Evolutionary conservation across 35 echinoderm and acorn worm genomes (phyloP).

Genomic region (Chiridota heheva): DNA sequence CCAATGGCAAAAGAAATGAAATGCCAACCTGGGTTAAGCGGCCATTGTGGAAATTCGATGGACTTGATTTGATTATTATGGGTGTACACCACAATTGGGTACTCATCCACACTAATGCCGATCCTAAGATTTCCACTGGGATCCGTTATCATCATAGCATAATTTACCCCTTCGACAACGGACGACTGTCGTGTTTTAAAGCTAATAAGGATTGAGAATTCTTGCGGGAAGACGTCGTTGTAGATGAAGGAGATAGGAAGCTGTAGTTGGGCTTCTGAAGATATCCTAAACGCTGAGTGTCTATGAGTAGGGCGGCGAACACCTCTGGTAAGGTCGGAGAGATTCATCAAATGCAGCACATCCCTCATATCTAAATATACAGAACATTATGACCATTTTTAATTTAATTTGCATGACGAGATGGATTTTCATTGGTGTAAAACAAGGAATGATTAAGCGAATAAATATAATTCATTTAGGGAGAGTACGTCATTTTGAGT

Average conservation of each 20-base stretch:
- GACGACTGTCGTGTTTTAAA: constrained; percentile 35
- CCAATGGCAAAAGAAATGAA: constrained; percentile 61
- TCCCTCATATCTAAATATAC: constrained; percentile 60
- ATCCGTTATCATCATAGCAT: constrained; percentile 49
- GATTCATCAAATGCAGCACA: constrained; percentile 18
- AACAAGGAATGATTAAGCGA: too few species aligned
- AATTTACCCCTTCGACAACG: constrained; percentile 11
- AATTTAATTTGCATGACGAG: too few species aligned
- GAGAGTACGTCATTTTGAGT: too few species aligned
- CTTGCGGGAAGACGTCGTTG: constrained; percentile 34
- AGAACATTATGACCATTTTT: too few species aligned
- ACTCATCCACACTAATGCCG: constrained; percentile 37
- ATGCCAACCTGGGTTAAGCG: constrained; percentile 57
- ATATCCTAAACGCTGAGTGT: constrained; percentile 21
- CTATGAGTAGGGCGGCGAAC: constrained; percentile 34
- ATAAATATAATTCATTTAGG: too few species aligned
- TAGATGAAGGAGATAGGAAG: constrained; percentile 40
- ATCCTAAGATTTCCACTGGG: constrained; percentile 32
- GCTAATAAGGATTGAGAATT: constrained; percentile 65
- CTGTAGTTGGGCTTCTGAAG: constrained; percentile 18
- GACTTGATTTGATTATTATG: background rate
- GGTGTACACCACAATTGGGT: constrained; percentile 50
- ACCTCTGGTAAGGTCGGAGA: constrained; percentile 16
- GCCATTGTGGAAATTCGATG: constrained; percentile 35
- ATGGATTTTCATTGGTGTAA: too few species aligned